Percentiles rank a stretch among this genome's conserved stretches.
These are phyloP conservation scores for Echiichthys vipera DNA, from an alignment of 2,797 vertebrate genomes.

Conservation along the genomic window DNA sequence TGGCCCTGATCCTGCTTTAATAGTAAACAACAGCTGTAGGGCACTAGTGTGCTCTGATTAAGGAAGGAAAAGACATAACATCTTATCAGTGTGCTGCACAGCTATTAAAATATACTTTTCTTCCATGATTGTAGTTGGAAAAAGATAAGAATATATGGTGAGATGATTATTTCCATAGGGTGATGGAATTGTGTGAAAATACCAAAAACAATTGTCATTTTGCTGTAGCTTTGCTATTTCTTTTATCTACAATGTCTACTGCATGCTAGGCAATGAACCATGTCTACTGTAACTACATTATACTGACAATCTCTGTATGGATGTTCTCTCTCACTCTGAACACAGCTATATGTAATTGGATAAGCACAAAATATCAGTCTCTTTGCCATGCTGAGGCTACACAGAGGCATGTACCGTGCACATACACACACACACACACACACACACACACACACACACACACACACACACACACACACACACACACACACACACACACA, in stretches of 20 bases:
- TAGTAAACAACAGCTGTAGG: conserved; percentile 75
- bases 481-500: conserved; percentile 26
- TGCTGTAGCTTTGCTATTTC: background rate
- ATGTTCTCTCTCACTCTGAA: background rate
- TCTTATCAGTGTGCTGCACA: conserved; percentile 4
- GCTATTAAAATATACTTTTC: conserved; percentile 1
- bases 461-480: conserved; percentile 17
- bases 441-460: conserved; percentile 34
- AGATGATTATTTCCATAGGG: background rate
- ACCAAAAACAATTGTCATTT: background rate
- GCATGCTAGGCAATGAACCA: background rate
- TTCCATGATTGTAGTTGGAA: background rate
- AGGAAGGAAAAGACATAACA: conserved; percentile 36
- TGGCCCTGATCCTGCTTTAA: conserved; percentile 67
- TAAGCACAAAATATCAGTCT: conserved; percentile 3
- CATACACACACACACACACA: conserved; percentile 13
- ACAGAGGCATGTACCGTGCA: conserved; percentile 5
- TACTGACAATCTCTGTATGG: background rate
- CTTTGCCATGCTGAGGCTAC: background rate
- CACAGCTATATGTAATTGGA: conserved; percentile 15
- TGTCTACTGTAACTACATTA: conserved; percentile 11
- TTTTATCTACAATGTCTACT: background rate
- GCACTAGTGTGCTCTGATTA: conserved; percentile 53
- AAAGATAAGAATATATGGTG: conserved; percentile 2
- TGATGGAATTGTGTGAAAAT: conserved; percentile 3